Evolutionary conservation across 2,113 vertebrate genomes (phyloP), one percentile per base, ranked within the genome.

Genomic region (Paralichthys olivaceus): DNA sequence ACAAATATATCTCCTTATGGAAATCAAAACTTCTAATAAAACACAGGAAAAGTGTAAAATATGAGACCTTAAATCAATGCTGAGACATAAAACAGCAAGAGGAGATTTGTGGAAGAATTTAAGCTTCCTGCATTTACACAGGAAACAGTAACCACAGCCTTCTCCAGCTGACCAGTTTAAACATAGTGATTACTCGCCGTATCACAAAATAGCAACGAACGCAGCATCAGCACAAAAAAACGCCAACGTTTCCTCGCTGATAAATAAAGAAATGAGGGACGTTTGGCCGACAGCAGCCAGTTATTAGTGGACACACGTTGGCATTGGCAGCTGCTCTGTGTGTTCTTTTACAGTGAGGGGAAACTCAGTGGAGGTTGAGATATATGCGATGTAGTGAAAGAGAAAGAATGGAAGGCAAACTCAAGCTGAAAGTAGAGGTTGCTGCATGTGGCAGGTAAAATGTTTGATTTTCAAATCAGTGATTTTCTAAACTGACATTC

Each of bases 291-390:
- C 49, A 54, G 37, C 71, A 75, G 69, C 22, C 63, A 23, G 47
- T 76, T 76, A 78, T 70, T 73, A 73, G 75, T 62, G 75, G 68
- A 79, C 64, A 70, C 58, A 62, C 55, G 22, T 64, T 72, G 8
- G 32, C 56, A 51, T 34, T 28, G 37, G 51, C 47, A 45, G 29
- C 60, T 75, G 54, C 26, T 55, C 47, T 79, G 20, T n/a, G 45
- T 72, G 6, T 32, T 5, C 28, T 56, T 7, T 22, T 47, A 47
- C 43, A 47, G 43, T 4, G 17, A 47, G 43, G 5, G 43, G 14
- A 47, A 47, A 47, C 43, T 47, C 43, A 47, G 15, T 6, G 43
- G 14, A 12, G 40, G 40, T 75, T 71, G 62, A 23, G n/a, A 54
- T 25, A 29, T 28, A 17, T 9, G 49, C 17, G 11, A 25, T 49